phyloP scores from a whole-genome alignment of 2,888 invertebrate species.

The Chrysopilus asiliformis region DNA sequence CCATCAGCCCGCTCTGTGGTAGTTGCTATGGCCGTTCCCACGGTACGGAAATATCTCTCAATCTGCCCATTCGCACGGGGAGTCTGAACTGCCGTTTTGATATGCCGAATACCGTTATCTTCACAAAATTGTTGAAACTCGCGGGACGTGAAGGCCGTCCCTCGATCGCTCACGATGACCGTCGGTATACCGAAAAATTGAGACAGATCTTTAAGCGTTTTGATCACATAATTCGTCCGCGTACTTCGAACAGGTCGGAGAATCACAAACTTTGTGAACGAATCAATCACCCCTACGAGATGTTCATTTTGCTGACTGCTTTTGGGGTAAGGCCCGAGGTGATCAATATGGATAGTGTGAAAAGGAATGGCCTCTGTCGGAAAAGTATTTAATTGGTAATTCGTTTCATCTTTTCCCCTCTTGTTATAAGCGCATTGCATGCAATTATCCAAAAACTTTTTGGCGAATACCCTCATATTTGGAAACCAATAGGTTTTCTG shows the following conservation, averaged over 20 bases:
- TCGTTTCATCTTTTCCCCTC: slow-evolving; percentile 8
- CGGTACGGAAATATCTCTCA: no score
- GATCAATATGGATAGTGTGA: slow-evolving; percentile 24
- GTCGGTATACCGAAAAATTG: not conserved
- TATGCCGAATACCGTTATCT: no score
- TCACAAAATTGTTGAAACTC: not conserved
- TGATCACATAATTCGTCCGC: slow-evolving; percentile 6
- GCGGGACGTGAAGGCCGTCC: no score
- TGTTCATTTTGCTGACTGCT: slow-evolving; percentile 11
- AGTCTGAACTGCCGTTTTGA: no score
- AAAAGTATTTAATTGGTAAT: slow-evolving; percentile 9
- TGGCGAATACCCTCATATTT: slow-evolving; percentile 6
- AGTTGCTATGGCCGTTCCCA: no score
- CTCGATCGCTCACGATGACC: no score
- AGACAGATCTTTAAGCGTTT: slow-evolving; percentile 1
- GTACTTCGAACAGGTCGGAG: slow-evolving; percentile 1
- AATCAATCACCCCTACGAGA: not conserved
- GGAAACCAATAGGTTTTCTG: not conserved
- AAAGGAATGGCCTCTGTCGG: slow-evolving; percentile 15
- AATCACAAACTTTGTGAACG: no score
- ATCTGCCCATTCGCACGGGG: no score
- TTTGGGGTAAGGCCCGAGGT: slow-evolving; percentile 23
- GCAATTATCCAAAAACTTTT: slow-evolving; percentile 11
- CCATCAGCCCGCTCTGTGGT: no score
- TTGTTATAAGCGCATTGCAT: slow-evolving; percentile 12